Conservation (phyloP, 2,888 invertebrate species). For the Saturnia pavonia region DNA sequence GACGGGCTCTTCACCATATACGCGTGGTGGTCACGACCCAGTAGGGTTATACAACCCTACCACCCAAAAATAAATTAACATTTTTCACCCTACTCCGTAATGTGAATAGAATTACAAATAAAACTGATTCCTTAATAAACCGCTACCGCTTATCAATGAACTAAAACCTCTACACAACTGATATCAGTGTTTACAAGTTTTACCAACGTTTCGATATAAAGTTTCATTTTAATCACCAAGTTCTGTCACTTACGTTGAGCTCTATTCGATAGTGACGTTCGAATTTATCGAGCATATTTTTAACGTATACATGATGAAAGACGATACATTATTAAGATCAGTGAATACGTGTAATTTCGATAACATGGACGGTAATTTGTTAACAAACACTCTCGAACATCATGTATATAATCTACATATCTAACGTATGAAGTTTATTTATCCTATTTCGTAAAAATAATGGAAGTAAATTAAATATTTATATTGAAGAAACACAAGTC, state of each 20-base stretch:
- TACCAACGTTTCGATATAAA: conserved; percentile 43
- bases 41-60: too few relatives aligned
- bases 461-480: too few relatives aligned
- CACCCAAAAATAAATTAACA: too few relatives aligned
- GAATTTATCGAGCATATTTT: conserved; percentile 12
- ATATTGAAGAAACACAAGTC: too few relatives aligned
- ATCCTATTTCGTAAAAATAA: too few relatives aligned
- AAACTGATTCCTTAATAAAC: neutral
- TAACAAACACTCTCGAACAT: neutral
- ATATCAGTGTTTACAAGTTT: conserved; percentile 45
- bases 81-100: too few relatives aligned
- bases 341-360: conserved; percentile 13
- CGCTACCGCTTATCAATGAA: conserved; percentile 31
- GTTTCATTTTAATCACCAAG: conserved; percentile 56
- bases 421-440: too few relatives aligned
- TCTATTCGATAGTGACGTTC: conserved; percentile 30
- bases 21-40: too few relatives aligned
- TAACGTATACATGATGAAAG: conserved; percentile 12
- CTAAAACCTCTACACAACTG: conserved; percentile 21
- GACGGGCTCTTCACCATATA: too few relatives aligned
- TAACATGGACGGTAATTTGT: neutral
- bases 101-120: too few relatives aligned
- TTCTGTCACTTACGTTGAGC: conserved; percentile 40
- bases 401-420: neutral
- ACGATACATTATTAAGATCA: neutral